phyloP scores from a whole-genome alignment of 2,797 vertebrate genomes.

The Galago senegalensis region DNA sequence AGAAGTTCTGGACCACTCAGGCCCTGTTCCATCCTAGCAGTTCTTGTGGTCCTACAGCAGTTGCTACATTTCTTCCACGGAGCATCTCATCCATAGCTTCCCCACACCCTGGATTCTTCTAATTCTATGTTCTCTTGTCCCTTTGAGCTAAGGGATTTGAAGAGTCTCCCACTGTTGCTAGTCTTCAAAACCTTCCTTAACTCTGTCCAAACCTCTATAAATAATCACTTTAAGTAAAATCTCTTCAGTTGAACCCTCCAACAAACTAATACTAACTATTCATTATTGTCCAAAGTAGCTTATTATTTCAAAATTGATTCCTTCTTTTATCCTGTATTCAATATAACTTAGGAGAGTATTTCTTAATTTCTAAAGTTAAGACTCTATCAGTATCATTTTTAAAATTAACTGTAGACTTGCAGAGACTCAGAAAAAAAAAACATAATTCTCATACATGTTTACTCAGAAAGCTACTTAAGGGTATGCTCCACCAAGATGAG shows the following conservation, averaged over 20 bases:
- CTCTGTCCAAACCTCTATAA: not conserved
- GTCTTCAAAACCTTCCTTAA: not conserved
- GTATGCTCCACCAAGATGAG: not conserved
- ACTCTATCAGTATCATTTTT: not conserved
- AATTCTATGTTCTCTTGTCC: not conserved
- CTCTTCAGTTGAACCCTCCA: not conserved
- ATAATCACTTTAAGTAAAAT: not conserved
- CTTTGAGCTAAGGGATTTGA: not conserved
- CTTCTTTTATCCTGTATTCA: not conserved
- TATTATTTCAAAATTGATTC: not conserved
- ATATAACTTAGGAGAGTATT: not conserved
- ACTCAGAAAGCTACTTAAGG: not conserved
- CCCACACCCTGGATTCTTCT: not conserved
- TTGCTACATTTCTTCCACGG: no score
- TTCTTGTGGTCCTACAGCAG: not conserved
- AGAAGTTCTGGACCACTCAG: not conserved
- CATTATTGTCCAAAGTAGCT: not conserved
- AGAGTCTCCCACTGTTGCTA: not conserved
- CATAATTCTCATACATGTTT: not conserved
- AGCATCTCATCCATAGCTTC: not conserved
- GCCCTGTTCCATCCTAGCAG: not conserved
- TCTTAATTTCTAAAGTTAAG: conserved; percentile 8
- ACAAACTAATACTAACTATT: not conserved
- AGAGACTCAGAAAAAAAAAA: not conserved
- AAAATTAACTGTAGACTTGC: not conserved